Percentiles rank a stretch among this genome's conserved stretches.
Conservation (phyloP, 2,888 invertebrate genomes). For the Rhagium mordax region DNA sequence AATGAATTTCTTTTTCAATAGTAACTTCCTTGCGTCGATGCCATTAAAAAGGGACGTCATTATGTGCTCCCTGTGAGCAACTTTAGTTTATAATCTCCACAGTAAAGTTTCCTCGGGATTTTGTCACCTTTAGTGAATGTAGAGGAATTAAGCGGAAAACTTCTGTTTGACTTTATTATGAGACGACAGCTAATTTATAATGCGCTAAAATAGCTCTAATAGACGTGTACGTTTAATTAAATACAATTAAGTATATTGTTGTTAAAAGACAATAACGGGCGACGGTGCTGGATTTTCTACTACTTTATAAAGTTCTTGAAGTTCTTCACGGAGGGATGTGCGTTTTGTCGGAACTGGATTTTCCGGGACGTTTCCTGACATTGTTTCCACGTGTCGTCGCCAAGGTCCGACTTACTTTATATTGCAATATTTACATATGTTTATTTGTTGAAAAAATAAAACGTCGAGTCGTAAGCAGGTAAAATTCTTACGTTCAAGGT, state of each 20-base stretch:
- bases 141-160: slow-evolving; percentile 23
- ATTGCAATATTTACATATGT: too few relatives aligned
- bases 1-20: neutral
- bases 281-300: neutral
- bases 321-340: neutral
- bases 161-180: slow-evolving; percentile 31
- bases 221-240: slow-evolving; percentile 18
- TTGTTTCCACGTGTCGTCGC: too few relatives aligned
- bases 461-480: too few relatives aligned
- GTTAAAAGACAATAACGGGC: neutral
- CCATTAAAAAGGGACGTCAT: slow-evolving; percentile 17
- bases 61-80: neutral
- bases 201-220: slow-evolving; percentile 4
- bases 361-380: too few relatives aligned
- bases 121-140: slow-evolving; percentile 26
- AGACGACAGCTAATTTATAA: slow-evolving; percentile 25
- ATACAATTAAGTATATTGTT: neutral
- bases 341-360: neutral
- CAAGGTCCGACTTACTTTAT: too few relatives aligned
- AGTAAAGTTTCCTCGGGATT: slow-evolving; percentile 27
- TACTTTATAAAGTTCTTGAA: neutral
- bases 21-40: neutral
- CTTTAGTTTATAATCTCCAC: slow-evolving; percentile 29
- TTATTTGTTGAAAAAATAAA: too few relatives aligned
- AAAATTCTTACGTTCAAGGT: too few relatives aligned